Conservation (phyloP, 2,888 invertebrate species). For the Tenthredo amoena region DNA sequence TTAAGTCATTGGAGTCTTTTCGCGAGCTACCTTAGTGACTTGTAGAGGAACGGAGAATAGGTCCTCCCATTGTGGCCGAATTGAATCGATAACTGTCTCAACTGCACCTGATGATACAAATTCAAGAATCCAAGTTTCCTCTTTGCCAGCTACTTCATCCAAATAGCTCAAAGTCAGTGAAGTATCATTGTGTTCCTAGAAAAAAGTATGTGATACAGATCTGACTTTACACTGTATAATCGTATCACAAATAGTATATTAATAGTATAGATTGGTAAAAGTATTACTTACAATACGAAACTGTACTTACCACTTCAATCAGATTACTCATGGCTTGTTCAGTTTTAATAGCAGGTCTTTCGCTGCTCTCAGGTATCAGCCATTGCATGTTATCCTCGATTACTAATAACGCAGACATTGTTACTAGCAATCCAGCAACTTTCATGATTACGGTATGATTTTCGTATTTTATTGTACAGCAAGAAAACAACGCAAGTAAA, state of each 20-base stretch:
- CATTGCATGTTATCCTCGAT: slow-evolving; percentile 78
- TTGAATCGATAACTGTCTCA: slow-evolving; percentile 78
- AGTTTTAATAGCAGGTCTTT: slow-evolving; percentile 70
- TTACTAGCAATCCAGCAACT: slow-evolving; percentile 70
- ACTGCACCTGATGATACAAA: slow-evolving; percentile 78
- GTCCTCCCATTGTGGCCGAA: slow-evolving; percentile 80
- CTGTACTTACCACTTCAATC: slow-evolving; percentile 78
- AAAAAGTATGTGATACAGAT: slow-evolving; percentile 30
- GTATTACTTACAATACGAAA: slow-evolving; percentile 29
- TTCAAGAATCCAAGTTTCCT: slow-evolving; percentile 78
- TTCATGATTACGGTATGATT: slow-evolving; percentile 66
- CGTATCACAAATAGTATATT: background rate
- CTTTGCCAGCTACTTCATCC: slow-evolving; percentile 79
- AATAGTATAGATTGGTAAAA: background rate
- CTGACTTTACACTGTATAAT: background rate
- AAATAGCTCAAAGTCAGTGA: slow-evolving; percentile 78
- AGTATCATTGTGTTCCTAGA: slow-evolving; percentile 69
- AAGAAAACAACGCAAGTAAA: slow-evolving; percentile 78
- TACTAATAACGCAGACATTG: slow-evolving; percentile 77
- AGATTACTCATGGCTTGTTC: slow-evolving; percentile 80
- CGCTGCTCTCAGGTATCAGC: slow-evolving; percentile 75
- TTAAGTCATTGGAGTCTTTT: slow-evolving; percentile 50
- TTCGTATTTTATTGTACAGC: slow-evolving; percentile 73
- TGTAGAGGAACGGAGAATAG: slow-evolving; percentile 80
- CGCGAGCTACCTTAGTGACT: slow-evolving; percentile 65